Evolutionary conservation across 2,888 invertebrate genomes (phyloP).

Genomic region (Molanna angustata): DNA sequence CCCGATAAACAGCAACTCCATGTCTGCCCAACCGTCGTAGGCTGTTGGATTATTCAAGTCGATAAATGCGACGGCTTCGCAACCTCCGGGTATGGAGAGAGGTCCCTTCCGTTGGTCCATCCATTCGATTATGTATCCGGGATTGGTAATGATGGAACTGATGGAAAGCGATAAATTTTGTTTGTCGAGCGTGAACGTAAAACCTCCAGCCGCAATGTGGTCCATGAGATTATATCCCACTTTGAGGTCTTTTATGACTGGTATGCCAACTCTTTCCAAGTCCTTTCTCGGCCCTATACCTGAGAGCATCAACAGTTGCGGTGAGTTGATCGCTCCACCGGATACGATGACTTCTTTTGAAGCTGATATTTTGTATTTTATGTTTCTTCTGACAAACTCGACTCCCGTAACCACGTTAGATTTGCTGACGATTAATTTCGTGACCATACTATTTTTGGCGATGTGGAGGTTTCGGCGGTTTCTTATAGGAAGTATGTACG

Average conservation of each 20-base stretch:
- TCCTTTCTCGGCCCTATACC: slow-evolving; percentile 68
- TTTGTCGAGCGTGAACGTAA: slow-evolving; percentile 55
- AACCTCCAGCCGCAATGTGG: slow-evolving; percentile 63
- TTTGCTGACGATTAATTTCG: slow-evolving; percentile 56
- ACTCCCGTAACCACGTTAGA: slow-evolving; percentile 59
- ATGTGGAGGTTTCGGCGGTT: slow-evolving; percentile 62
- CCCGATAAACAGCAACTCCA: slow-evolving; percentile 61
- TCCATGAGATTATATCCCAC: slow-evolving; percentile 72
- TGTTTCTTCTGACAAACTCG: slow-evolving; percentile 54
- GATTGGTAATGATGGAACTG: slow-evolving; percentile 42
- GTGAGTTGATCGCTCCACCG: slow-evolving; percentile 74
- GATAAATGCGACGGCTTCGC: slow-evolving; percentile 64
- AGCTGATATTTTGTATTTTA: slow-evolving; percentile 55
- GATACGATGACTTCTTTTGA: slow-evolving; percentile 71
- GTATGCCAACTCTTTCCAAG: slow-evolving; percentile 55
- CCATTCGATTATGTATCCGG: slow-evolving; percentile 53
- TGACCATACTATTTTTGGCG: slow-evolving; percentile 58
- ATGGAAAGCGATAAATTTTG: slow-evolving; percentile 41
- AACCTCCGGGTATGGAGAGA: slow-evolving; percentile 62
- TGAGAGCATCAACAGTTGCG: slow-evolving; percentile 76
- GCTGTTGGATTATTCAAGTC: slow-evolving; percentile 58
- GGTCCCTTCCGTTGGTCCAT: slow-evolving; percentile 55
- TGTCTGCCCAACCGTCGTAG: slow-evolving; percentile 59
- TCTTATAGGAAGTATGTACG: slow-evolving; percentile 61
- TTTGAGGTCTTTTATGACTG: slow-evolving; percentile 54